These are phyloP conservation scores for Sesamia inferens DNA, from an alignment of 2,888 invertebrate species.

Conservation along the genomic window DNA sequence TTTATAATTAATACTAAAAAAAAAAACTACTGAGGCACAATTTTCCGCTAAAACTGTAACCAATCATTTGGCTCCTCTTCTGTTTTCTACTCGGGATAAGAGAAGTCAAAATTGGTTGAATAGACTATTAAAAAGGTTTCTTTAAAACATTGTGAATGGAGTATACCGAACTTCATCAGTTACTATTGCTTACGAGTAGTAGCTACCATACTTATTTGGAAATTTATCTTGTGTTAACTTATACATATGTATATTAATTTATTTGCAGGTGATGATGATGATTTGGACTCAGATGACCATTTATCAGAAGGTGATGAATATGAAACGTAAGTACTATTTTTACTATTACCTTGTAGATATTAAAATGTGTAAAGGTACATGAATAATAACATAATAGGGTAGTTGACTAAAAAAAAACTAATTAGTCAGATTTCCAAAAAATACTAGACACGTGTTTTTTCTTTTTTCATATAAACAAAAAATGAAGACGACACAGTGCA, in stretches of 20 bases:
- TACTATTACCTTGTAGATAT: too few species aligned
- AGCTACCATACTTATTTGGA: neutral
- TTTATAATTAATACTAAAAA: too few species aligned
- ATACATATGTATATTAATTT: neutral
- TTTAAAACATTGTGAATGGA: too few species aligned
- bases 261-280: slow-evolving; percentile 71
- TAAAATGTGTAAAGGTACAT: neutral
- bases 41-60: neutral
- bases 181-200: neutral
- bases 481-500: too few species aligned
- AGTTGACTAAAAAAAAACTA: too few species aligned
- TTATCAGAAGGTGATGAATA: slow-evolving; percentile 72
- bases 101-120: too few species aligned
- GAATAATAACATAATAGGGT: too few species aligned
- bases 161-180: neutral
- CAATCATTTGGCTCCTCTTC: neutral
- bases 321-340: slow-evolving; percentile 74
- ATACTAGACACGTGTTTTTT: too few species aligned
- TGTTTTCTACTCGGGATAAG: too few species aligned
- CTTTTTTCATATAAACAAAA: too few species aligned
- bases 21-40: neutral
- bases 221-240: neutral
- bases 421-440: too few species aligned
- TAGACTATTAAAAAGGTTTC: too few species aligned
- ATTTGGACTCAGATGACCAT: slow-evolving; percentile 68